A percentile compares a stretch with the other conserved stretches of the same genome.
These are phyloP conservation scores for Sciurus carolinensis DNA, from an alignment of 2,797 vertebrate genomes.

Conservation along the genomic window DNA sequence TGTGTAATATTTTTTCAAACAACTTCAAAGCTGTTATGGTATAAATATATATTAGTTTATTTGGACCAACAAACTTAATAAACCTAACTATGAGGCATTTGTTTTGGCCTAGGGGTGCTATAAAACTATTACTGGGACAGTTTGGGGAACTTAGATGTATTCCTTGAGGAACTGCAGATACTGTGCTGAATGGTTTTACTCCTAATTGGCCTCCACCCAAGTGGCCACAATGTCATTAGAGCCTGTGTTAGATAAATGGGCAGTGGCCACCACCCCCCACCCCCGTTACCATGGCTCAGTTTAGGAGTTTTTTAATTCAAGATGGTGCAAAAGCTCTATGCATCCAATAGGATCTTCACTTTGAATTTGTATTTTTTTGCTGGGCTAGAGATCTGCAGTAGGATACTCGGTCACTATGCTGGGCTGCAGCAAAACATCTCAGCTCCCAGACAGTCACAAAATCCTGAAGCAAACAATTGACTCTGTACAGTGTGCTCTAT, in stretches of 20 bases:
- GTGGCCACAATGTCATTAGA: background rate
- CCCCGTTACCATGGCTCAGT: background rate
- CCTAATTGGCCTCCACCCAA: background rate
- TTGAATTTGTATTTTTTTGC: background rate
- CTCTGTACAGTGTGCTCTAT: background rate
- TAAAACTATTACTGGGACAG: background rate
- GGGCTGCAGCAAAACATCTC: background rate
- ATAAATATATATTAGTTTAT: slow-evolving; percentile 34
- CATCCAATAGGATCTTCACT: background rate
- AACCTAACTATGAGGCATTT: slow-evolving; percentile 6
- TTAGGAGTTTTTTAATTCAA: background rate
- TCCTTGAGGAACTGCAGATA: background rate
- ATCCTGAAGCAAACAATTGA: background rate
- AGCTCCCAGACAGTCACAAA: background rate
- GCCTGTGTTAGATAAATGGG: background rate
- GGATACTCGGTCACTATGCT: background rate
- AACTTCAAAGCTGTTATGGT: slow-evolving; percentile 9
- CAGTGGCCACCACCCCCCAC: background rate
- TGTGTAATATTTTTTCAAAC: slow-evolving; percentile 16
- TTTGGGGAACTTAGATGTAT: background rate
- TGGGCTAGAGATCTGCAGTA: background rate
- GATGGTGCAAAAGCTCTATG: background rate
- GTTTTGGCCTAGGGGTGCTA: background rate
- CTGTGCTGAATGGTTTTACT: background rate
- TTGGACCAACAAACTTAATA: background rate